Percentiles rank a stretch among this genome's conserved stretches.
phyloP scores from a whole-genome alignment of 2,888 invertebrate genomes.

The Buathra laborator region DNA sequence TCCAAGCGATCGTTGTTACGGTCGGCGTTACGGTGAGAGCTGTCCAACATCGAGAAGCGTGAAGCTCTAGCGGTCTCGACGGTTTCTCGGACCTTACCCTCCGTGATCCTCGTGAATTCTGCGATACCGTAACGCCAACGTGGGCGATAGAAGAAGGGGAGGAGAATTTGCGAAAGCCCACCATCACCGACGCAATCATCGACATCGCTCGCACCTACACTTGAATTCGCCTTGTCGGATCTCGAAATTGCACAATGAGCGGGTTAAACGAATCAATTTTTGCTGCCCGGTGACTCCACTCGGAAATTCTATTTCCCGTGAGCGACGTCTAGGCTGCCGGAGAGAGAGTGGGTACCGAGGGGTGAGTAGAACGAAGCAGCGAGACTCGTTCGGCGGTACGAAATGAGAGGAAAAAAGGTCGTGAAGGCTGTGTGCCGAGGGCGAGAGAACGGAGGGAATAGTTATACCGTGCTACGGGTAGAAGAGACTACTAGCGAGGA shows the following conservation, averaged over 20 bases:
- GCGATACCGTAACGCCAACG: constrained; percentile 40
- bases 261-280: constrained; percentile 84
- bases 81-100: constrained; percentile 65
- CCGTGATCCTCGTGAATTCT: constrained; percentile 17
- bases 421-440: constrained; percentile 37
- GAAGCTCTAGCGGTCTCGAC: constrained; percentile 68
- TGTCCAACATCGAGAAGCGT: constrained; percentile 68
- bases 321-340: constrained; percentile 68
- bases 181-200: constrained; percentile 5
- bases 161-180: not conserved
- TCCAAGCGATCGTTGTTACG: constrained; percentile 60
- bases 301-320: constrained; percentile 80
- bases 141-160: constrained; percentile 31
- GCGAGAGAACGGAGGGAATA: not conserved
- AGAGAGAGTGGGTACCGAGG: constrained; percentile 52
- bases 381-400: constrained; percentile 46
- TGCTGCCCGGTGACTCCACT: constrained; percentile 74
- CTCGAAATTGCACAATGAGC: constrained; percentile 76
- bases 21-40: constrained; percentile 62
- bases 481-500: not conserved
- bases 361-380: constrained; percentile 56
- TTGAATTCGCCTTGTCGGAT: constrained; percentile 73
- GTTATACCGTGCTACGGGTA: not conserved
- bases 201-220: not conserved
- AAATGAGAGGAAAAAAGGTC: constrained; percentile 24